Evolutionary conservation across 2,113 vertebrate genomes (phyloP).

Genomic region (Pholis gunnellus): DNA sequence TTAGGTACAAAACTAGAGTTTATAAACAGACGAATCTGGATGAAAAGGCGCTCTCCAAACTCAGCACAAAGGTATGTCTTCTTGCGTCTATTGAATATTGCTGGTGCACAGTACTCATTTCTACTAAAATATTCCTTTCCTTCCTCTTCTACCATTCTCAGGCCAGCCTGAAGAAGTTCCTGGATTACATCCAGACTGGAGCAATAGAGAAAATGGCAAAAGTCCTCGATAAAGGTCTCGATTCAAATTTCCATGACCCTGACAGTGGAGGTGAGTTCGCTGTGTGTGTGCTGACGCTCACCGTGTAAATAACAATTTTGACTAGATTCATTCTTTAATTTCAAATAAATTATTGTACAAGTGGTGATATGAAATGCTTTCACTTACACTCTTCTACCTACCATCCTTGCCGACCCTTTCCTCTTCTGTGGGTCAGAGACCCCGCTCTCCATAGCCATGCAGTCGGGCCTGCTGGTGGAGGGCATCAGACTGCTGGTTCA

Average conservation of each 20-base stretch:
- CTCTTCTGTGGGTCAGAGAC: constrained; percentile 83
- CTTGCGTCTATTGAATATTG: not conserved
- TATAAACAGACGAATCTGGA: constrained; percentile 96
- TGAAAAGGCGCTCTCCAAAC: constrained; percentile 95
- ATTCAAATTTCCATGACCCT: constrained; percentile 93
- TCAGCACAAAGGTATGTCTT: constrained; percentile 92
- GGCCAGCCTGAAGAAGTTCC: constrained; percentile 93
- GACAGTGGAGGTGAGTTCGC: constrained; percentile 88
- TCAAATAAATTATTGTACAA: not conserved
- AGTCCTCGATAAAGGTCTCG: constrained; percentile 92
- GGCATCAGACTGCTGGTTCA: constrained; percentile 89
- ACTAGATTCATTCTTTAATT: not conserved
- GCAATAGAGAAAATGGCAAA: constrained; percentile 89
- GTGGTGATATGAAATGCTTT: not conserved
- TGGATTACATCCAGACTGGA: constrained; percentile 90
- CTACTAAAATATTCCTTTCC: not conserved
- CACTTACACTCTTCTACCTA: not conserved
- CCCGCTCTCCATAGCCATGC: constrained; percentile 88
- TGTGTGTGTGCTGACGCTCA: not conserved
- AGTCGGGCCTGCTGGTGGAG: constrained; percentile 84
- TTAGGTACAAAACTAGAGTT: constrained; percentile 97
- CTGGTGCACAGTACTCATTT: not conserved
- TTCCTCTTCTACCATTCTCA: constrained; percentile 55
- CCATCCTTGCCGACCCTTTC: not conserved
- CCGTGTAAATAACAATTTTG: not conserved